Base-by-base conservation (phyloP, 2,888 invertebrate species). In the Encarsia formosa region DNA sequence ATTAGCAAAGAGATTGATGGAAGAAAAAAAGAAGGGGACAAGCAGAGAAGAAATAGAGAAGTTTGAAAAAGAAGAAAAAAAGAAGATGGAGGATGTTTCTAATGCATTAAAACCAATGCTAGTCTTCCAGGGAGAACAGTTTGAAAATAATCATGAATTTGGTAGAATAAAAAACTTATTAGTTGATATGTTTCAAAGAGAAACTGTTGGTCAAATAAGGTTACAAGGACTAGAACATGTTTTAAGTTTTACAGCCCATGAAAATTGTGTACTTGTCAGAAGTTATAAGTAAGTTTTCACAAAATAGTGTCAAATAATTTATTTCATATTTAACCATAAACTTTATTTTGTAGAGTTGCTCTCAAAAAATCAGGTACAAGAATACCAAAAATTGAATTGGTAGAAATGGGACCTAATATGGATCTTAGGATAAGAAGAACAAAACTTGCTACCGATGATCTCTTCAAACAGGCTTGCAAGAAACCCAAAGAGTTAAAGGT, bases 181-280 rank as follows among this genome's bases (percentile, higher is more conserved):
- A 49, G 81, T 86, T 62, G 99, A 99, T 75, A 89, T 95, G 75
- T 98, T 98, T 74, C 85, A 93, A 58, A 86, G 92, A 59, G 89
- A 92, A 69, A 79, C 81, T 65, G 84, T 87, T 1, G 84, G 86
- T 48, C 84, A 87, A 39, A 83, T 99, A 40, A 82, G 95, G 55
- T 77, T 98, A 11, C 90, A 94, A 69, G 98, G 98, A 0, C 79
- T 99, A 55, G 97, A 99, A 70, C 94, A 96, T 77, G 90, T 90
- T 0, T 75, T 98, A 20, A 87, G 89, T 73, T 92, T 99, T 68
- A 92, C 94, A 32, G 87, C 88, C 4, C 81, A 84, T 3, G 88
- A 90, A 59, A 87, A 88, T 49, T 84, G 81, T 63, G 85, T 98
- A 56, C 80, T 84, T 57, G 71, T 98, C 62, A 79, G 96, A 48